Conservation (phyloP, 2,797 vertebrate genomes). For the Diplodus puntazzo region DNA sequence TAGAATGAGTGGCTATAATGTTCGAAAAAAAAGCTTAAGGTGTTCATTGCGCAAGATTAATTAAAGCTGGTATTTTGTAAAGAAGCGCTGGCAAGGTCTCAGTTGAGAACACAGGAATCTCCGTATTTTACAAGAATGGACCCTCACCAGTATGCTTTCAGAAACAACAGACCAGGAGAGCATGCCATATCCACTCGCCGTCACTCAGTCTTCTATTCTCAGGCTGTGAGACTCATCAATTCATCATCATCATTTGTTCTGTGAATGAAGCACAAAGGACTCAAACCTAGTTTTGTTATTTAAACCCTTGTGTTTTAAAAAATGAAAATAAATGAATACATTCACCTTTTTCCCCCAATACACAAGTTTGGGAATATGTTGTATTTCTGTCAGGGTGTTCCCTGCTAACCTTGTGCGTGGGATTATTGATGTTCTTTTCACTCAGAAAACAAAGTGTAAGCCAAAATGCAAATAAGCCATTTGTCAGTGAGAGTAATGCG, state of each 20-base stretch:
- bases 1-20: background rate
- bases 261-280: no score
- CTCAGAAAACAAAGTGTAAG: background rate
- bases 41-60: background rate
- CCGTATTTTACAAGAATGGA: no score
- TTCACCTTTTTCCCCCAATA: no score
- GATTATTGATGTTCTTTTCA: background rate
- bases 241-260: no score
- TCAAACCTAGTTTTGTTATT: no score
- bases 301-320: no score
- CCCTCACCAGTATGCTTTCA: no score
- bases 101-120: background rate
- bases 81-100: background rate
- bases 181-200: no score
- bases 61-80: background rate
- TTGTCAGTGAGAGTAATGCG: conserved; percentile 23
- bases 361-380: background rate
- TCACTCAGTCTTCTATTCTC: no score
- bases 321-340: no score
- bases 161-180: no score
- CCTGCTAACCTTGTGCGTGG: background rate
- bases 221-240: no score
- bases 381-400: background rate
- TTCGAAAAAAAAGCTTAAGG: background rate
- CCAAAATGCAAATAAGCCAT: background rate